Conservation (phyloP, 2,888 invertebrate genomes). For the Ecdyonurus torrentis region DNA sequence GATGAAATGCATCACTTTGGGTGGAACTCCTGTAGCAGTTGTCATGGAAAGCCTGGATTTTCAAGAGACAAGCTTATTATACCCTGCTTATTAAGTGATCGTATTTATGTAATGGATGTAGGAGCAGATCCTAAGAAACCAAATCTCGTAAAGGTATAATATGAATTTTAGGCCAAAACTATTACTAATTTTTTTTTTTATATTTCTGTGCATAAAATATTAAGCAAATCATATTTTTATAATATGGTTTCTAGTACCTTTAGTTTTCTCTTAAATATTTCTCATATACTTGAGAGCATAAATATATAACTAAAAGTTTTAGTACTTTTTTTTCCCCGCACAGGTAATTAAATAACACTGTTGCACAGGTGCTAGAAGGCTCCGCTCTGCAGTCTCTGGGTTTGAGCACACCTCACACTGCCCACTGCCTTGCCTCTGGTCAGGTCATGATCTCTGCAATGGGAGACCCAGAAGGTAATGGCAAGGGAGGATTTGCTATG, state of each 20-base stretch:
- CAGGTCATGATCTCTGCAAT: slow-evolving; percentile 90
- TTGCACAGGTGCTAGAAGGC: slow-evolving; percentile 66
- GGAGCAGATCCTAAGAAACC: slow-evolving; percentile 56
- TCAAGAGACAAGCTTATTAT: slow-evolving; percentile 64
- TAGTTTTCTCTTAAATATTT: no score
- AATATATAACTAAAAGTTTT: no score
- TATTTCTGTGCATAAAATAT: no score
- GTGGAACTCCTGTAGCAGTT: slow-evolving; percentile 95
- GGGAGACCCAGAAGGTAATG: slow-evolving; percentile 83
- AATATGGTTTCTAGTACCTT: no score
- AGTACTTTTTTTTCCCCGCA: no score
- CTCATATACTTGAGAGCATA: no score
- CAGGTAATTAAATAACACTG: no score
- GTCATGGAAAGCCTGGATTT: slow-evolving; percentile 38
- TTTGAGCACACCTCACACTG: slow-evolving; percentile 79
- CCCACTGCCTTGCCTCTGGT: slow-evolving; percentile 84
- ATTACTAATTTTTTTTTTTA: no score
- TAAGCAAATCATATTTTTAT: no score
- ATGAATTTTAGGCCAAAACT: no score
- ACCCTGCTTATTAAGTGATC: slow-evolving; percentile 63
- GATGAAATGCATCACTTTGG: slow-evolving; percentile 94
- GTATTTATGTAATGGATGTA: slow-evolving; percentile 72
- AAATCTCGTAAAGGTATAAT: slow-evolving; percentile 47
- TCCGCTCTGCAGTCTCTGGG: slow-evolving; percentile 56
- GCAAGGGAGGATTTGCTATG: slow-evolving; percentile 72